These are phyloP conservation scores for Nipponia nippon DNA, from an alignment of 2,113 vertebrate species.

Conservation along the genomic window DNA sequence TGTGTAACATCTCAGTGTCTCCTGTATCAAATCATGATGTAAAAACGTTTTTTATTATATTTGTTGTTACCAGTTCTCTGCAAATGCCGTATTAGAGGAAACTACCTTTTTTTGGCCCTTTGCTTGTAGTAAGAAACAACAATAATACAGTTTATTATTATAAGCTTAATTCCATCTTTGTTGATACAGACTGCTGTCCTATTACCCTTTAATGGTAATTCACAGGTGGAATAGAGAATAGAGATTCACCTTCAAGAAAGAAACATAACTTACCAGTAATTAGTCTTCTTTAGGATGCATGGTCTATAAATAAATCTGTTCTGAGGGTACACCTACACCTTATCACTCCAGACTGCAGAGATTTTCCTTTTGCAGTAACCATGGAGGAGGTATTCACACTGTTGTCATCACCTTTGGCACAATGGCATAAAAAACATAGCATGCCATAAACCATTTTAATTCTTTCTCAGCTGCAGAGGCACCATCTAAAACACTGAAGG, in stretches of 20 bases:
- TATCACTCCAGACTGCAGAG: not conserved
- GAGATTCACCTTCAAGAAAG: not conserved
- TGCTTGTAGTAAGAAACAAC: not conserved
- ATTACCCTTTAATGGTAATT: not conserved
- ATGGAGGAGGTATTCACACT: not conserved
- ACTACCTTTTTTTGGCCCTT: not conserved
- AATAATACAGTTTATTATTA: not conserved
- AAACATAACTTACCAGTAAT: not conserved
- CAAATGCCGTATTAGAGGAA: not conserved
- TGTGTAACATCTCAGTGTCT: not conserved
- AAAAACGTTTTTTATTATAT: not conserved
- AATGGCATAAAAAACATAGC: not conserved
- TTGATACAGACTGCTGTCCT: not conserved
- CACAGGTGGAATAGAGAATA: not conserved
- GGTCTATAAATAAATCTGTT: not conserved
- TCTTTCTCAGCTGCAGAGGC: not conserved
- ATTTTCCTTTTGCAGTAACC: not conserved
- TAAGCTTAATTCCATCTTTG: not conserved
- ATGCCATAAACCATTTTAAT: not conserved
- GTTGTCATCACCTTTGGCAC: not conserved
- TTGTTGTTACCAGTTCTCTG: not conserved
- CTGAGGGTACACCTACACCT: not conserved
- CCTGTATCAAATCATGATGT: not conserved
- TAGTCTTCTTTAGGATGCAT: not conserved
- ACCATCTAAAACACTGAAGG: not conserved